Base-by-base conservation (phyloP, 1,140 invertebrate species). In the Drosophila bocki region DNA sequence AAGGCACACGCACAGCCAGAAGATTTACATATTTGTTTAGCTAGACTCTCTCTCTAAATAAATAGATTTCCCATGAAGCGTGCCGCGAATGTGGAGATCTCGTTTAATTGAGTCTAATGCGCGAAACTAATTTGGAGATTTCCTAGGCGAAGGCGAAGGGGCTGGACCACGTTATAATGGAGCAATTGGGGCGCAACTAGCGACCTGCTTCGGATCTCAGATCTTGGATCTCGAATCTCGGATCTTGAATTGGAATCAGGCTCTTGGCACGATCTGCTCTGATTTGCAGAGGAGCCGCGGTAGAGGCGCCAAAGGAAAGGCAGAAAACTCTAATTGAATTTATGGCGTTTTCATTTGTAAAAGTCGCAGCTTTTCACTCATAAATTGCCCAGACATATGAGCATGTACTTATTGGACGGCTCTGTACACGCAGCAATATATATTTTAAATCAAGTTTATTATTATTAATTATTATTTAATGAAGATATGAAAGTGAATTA, bases 291-390 rank as follows among this genome's bases (percentile, higher is more conserved):
- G 47, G 35, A 58, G 48, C 29, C 32, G 53, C 67, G 47, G 45
- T 15, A 32, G 35, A 58, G 48, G 45, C 68, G 53, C 67, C 68
- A 67, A 44, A 15, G 29, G 60, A 44, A 76, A 51, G 39, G 32
- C 54, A 15, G 26, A 78, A 78, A 78, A 42, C 72, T 80, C 84
- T 87, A 84, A 87, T 87, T 87, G 84, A 88, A 84, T 88, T 88
- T 87, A 87, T 84, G 77, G 84, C 77, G 71, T 54, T 80, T 87
- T 84, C 80, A 75, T 83, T 80, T 88, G 76, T 62, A 88, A 77
- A 68, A 87, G 65, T 87, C 80, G 68, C 68, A 60, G 80, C 68
- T 84, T 87, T 87, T 88, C 80, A 84, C 84, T 88, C 84, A 90
- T 87, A 87, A 87, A 87, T 88, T 83, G 67, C 53, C n/a, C 48